Evolutionary conservation across 2,888 invertebrate species (phyloP).

Genomic region (Cabera pusaria): DNA sequence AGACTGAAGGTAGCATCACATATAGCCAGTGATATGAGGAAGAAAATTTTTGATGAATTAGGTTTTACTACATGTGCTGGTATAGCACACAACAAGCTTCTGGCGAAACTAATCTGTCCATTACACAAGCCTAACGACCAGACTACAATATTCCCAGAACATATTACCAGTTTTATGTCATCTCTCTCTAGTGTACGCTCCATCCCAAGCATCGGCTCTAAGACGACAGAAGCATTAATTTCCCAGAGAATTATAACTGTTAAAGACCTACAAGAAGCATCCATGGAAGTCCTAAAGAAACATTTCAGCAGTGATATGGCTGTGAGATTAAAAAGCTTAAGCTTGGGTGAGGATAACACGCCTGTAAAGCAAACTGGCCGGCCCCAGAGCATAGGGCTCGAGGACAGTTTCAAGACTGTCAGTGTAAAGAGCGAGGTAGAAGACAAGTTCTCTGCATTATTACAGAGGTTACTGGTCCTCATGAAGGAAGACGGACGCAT

Average conservation of each 20-base stretch:
- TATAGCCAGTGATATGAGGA: conserved; percentile 90
- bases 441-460: conserved; percentile 86
- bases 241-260: conserved; percentile 87
- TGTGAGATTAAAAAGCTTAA: conserved; percentile 86
- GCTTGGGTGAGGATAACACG: conserved; percentile 89
- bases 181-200: conserved; percentile 84
- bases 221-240: conserved; percentile 85
- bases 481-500: conserved; percentile 91
- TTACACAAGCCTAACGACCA: conserved; percentile 92
- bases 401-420: conserved; percentile 90
- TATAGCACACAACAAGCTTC: conserved; percentile 91
- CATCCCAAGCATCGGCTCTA: conserved; percentile 90
- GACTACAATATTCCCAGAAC: conserved; percentile 89
- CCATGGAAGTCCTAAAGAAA: conserved; percentile 83
- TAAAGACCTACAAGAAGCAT: conserved; percentile 85
- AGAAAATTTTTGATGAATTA: conserved; percentile 86
- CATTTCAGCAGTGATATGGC: conserved; percentile 88
- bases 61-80: conserved; percentile 92
- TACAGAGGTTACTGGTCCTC: conserved; percentile 87
- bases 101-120: conserved; percentile 90
- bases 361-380: conserved; percentile 89
- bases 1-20: conserved; percentile 88
- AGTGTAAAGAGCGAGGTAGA: conserved; percentile 89
- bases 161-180: conserved; percentile 86
- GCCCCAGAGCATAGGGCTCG: conserved; percentile 91